Base-by-base conservation (phyloP, 2,113 vertebrate genomes). In the Theropithecus gelada region DNA sequence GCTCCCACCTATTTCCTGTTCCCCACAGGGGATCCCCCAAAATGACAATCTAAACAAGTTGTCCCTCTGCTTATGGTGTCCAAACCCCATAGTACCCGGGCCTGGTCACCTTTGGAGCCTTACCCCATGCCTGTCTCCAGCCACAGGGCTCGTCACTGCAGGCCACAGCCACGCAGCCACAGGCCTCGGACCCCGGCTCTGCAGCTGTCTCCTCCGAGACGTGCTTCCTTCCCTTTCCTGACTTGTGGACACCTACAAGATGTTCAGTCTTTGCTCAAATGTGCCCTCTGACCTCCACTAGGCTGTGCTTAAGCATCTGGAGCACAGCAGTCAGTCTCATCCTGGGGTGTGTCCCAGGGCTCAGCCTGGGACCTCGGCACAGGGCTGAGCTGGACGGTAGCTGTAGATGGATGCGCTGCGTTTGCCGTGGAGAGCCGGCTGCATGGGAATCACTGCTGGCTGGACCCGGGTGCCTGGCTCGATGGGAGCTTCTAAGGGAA, bases 341-440 rank as follows among this genome's bases (percentile, higher is more conserved):
- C 27, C 23, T 3, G 3, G 7, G n/a, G 9, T 18, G 88, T 13
- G 13, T 25, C 30, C 43, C 0, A 0, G 43, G 3, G 35, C 35
- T 32, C 55, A 17, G 43, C 38, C 1, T 0, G 2, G 48, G 0
- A 4, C 57, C 73, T 55, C 9, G 6, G 57, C 43, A 1, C 27
- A 35, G 55, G 52, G 52, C 4, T 4, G 52, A 27, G 45, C 55
- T 14, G 16, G 45, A 64, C 6, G 1, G 27, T 30, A 64, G 61
- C 61, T 30, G 61, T 64, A 64, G 13, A 64, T 64, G 61, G 27
- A 64, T 64, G 27, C 0, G 2, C 27, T 64, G 61, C 2, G 0
- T 61, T 18, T 4, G 13, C 38, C 23, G 22, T 75, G 84, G 6
- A 61, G 57, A 25, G 43, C 40, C 30, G 13, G 23, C 52, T 43